Conservation (phyloP, 2,797 vertebrate genomes). For the Girardinus metallicus region DNA sequence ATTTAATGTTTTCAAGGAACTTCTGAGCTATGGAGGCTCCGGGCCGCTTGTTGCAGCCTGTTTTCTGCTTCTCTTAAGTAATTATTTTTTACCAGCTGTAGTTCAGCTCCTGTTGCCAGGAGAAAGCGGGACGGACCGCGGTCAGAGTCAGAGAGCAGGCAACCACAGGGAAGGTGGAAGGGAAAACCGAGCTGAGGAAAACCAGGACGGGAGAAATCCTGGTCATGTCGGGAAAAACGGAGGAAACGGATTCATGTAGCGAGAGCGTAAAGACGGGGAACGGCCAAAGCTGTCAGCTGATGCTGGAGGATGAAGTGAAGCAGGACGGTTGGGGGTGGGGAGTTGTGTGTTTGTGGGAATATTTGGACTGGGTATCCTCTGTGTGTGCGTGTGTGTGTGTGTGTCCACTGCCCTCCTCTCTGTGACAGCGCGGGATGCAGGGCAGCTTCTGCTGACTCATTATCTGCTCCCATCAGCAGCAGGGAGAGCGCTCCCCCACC, state of each 20-base stretch:
- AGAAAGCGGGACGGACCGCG: not conserved
- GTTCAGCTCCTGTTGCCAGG: not conserved
- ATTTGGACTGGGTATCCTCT: slow-evolving; percentile 24
- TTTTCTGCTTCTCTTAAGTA: not conserved
- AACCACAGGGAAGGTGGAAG: slow-evolving; percentile 18
- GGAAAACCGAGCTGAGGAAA: not conserved
- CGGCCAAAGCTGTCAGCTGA: slow-evolving; percentile 32
- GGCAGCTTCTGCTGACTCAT: slow-evolving; percentile 63
- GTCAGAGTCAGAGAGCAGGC: slow-evolving; percentile 20
- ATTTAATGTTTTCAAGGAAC: not conserved
- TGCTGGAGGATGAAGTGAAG: slow-evolving; percentile 20
- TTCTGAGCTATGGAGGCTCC: not conserved
- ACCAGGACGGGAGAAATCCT: slow-evolving; percentile 5
- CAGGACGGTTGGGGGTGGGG: not conserved
- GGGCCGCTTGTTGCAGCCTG: no score
- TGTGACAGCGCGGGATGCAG: slow-evolving; percentile 43
- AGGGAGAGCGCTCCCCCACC: not conserved
- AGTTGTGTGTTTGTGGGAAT: not conserved
- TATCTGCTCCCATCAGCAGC: slow-evolving; percentile 14
- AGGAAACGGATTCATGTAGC: not conserved
- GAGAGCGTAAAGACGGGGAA: not conserved
- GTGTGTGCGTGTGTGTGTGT: not conserved
- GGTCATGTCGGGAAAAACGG: slow-evolving; percentile 43
- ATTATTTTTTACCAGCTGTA: not conserved
- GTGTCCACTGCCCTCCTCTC: slow-evolving; percentile 17